Evolutionary conservation across 2,113 vertebrate species (phyloP).

Genomic region (human (Homo sapiens)): GRCh38 chr19:47803501-47804000

Average conservation of each 20-base stretch:
- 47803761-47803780: neutral
- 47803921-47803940: neutral
- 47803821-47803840: neutral
- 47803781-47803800: no score
- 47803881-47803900: neutral
- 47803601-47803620: neutral
- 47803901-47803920: no score
- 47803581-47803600: rapidly evolving
- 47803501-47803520: neutral
- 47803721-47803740: rapidly evolving
- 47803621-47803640: neutral
- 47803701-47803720: neutral
- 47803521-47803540: rapidly evolving
- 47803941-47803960: rapidly evolving
- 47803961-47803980: rapidly evolving
- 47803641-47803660: rapidly evolving
- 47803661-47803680: rapidly evolving
- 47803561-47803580: rapidly evolving
- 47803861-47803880: rapidly evolving
- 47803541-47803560: rapidly evolving
- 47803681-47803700: neutral
- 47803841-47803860: neutral
- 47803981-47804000: neutral
- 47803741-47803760: neutral
- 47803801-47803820: rapidly evolving